Conservation (phyloP, 2,888 invertebrate genomes). For the Hyalella azteca region DNA sequence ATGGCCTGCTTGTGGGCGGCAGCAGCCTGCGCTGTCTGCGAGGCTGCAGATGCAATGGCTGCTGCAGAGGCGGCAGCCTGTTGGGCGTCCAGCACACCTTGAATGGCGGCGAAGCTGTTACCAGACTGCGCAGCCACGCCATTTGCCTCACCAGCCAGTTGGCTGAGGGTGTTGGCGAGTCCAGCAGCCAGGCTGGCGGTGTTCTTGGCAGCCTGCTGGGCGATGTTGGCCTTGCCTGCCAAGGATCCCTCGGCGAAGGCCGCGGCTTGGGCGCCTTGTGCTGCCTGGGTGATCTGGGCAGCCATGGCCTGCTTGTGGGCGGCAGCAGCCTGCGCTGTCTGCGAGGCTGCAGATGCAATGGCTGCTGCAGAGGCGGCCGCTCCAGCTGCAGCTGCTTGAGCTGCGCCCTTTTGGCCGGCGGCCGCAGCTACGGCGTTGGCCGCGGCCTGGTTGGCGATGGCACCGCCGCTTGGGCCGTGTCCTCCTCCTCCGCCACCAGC, state of each 20-base stretch:
- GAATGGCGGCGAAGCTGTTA: constrained; percentile 36
- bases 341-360: constrained; percentile 42
- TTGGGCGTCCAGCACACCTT: constrained; percentile 35
- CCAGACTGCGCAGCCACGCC: constrained; percentile 40
- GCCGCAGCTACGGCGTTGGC: constrained; percentile 50
- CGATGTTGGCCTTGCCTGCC: constrained; percentile 41
- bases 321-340: constrained; percentile 48
- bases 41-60: constrained; percentile 43
- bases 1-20: constrained; percentile 48
- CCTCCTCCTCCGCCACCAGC: constrained; percentile 40
- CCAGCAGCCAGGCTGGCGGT: constrained; percentile 39
- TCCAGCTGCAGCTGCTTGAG: constrained; percentile 44
- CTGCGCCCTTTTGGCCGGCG: constrained; percentile 45
- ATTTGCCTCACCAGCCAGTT: constrained; percentile 41
- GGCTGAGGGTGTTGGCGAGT: constrained; percentile 29
- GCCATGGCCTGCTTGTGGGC: constrained; percentile 47
- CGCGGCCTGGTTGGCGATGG: constrained; percentile 50
- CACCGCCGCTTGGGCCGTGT: constrained; percentile 38
- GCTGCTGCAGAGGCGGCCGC: constrained; percentile 50
- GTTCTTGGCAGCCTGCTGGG: constrained; percentile 45
- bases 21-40: constrained; percentile 47
- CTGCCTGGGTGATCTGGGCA: constrained; percentile 51
- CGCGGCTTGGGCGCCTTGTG: constrained; percentile 51
- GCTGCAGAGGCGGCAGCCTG: constrained; percentile 45
- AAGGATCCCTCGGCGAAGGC: constrained; percentile 48